phyloP scores from a whole-genome alignment of 2,888 invertebrate genomes.

The Dyspetes luteomarginatus region DNA sequence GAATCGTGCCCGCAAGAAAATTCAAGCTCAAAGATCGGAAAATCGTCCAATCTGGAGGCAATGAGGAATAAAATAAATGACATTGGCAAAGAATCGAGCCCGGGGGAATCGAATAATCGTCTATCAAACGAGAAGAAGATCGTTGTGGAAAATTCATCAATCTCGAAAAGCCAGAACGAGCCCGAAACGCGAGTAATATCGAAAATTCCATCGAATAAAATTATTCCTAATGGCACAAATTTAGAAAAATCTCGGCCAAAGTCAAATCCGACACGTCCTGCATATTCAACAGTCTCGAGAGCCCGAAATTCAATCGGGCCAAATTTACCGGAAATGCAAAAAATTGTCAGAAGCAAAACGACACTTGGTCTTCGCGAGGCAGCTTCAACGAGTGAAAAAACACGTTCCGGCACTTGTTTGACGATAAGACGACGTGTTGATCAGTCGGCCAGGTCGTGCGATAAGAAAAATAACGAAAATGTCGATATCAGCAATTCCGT shows the following conservation, averaged over 20 bases:
- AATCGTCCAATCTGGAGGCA: slow-evolving; percentile 68
- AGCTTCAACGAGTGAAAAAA: slow-evolving; percentile 68
- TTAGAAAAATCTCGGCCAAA: slow-evolving; percentile 44
- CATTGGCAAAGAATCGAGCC: slow-evolving; percentile 2
- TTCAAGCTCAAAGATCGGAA: background rate
- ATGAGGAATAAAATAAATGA: slow-evolving; percentile 76
- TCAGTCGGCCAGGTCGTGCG: slow-evolving; percentile 25
- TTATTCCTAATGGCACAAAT: background rate
- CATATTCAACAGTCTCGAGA: slow-evolving; percentile 84
- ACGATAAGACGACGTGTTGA: slow-evolving; percentile 75
- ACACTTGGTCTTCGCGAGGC: slow-evolving; percentile 76
- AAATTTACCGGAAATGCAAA: slow-evolving; percentile 71
- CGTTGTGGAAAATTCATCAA: slow-evolving; percentile 6
- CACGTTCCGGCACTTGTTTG: slow-evolving; percentile 76
- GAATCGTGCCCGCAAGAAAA: slow-evolving; percentile 26
- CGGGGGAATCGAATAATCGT: slow-evolving; percentile 38
- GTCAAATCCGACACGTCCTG: slow-evolving; percentile 74
- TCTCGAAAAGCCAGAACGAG: no score
- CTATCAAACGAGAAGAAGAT: slow-evolving; percentile 33
- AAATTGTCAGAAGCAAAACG: slow-evolving; percentile 79
- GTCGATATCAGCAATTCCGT: slow-evolving; percentile 79
- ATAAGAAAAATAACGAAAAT: slow-evolving; percentile 39
- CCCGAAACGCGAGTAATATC: no score
- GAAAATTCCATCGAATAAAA: slow-evolving; percentile 27
- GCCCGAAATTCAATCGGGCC: slow-evolving; percentile 67